A percentile compares a stretch with the other conserved stretches of the same genome.
These are phyloP conservation scores for Hirudinaria manillensis DNA, from an alignment of 2,888 invertebrate genomes.

Conservation along the genomic window DNA sequence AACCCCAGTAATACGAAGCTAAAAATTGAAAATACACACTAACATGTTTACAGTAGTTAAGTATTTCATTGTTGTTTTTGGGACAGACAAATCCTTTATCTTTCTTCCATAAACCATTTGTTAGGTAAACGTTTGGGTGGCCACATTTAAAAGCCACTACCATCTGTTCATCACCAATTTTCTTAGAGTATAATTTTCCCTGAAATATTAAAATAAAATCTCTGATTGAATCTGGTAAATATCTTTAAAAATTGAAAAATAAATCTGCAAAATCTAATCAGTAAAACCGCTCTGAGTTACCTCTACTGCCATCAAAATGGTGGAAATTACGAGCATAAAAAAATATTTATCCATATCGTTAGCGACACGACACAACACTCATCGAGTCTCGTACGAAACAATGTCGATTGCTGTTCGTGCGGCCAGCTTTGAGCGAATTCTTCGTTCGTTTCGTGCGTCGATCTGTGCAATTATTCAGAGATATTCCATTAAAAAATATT, in stretches of 20 bases:
- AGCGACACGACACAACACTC: no score
- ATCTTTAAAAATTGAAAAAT: not conserved
- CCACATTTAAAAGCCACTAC: slow-evolving; percentile 31
- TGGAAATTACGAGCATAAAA: not conserved
- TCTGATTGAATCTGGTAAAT: not conserved
- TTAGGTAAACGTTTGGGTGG: slow-evolving; percentile 22
- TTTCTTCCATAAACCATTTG: slow-evolving; percentile 21
- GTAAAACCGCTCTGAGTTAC: not conserved
- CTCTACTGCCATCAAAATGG: not conserved
- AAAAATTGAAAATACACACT: not conserved
- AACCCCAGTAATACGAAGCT: not conserved
- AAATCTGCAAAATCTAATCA: no score
- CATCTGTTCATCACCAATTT: not conserved
- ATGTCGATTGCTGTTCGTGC: no score
- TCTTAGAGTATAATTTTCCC: not conserved
- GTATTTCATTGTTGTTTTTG: slow-evolving; percentile 21
- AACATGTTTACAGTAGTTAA: slow-evolving; percentile 29
- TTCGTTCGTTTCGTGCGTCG: no score
- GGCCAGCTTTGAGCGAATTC: no score
- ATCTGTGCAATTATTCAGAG: no score
- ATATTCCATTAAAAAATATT: no score
- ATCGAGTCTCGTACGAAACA: no score
- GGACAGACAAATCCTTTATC: slow-evolving; percentile 22
- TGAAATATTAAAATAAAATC: not conserved
- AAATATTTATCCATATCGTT: slow-evolving; percentile 2